Evolutionary conservation across 2,113 vertebrate species (phyloP).

Genomic region (Triplophysa dalaica): DNA sequence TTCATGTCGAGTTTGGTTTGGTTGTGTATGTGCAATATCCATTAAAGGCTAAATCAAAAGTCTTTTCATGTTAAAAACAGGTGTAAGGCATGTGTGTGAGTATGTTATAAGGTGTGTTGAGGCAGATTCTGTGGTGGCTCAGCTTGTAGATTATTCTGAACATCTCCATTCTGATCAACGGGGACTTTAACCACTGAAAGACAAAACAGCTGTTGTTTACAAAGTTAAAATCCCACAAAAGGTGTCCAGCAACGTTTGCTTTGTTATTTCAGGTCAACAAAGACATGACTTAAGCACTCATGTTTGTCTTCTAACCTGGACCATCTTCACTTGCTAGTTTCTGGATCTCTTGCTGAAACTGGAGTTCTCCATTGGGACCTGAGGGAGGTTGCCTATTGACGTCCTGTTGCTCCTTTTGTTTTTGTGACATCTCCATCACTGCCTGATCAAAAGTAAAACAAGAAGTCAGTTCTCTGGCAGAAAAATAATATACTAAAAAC

Average conservation of each 20-base stretch:
- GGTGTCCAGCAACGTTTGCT: too few relatives aligned
- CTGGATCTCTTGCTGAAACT: constrained; percentile 67
- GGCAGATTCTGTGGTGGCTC: constrained; percentile 79
- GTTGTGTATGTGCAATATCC: constrained; percentile 33
- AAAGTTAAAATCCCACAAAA: background rate
- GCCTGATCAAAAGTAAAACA: constrained; percentile 66
- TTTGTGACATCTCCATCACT: constrained; percentile 85
- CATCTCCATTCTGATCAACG: constrained; percentile 57
- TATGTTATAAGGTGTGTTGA: constrained; percentile 61
- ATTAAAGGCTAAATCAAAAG: background rate
- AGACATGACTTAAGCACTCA: background rate
- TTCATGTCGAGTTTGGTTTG: constrained; percentile 15
- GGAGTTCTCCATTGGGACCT: constrained; percentile 75
- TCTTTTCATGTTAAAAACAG: background rate
- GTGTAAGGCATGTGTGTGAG: constrained; percentile 1
- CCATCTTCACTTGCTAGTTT: constrained; percentile 63
- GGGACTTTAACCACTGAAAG: constrained; percentile 65
- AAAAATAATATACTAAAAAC: too few relatives aligned
- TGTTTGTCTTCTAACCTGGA: background rate
- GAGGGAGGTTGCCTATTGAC: constrained; percentile 59
- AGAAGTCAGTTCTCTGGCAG: background rate
- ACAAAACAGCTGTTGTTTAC: constrained; percentile 15
- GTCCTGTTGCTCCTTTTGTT: constrained; percentile 76
- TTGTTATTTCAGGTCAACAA: background rate
- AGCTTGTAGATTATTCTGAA: constrained; percentile 64